phyloP scores from a whole-genome alignment of 1,140 invertebrate species.

The Drosophila takahashii region DNA sequence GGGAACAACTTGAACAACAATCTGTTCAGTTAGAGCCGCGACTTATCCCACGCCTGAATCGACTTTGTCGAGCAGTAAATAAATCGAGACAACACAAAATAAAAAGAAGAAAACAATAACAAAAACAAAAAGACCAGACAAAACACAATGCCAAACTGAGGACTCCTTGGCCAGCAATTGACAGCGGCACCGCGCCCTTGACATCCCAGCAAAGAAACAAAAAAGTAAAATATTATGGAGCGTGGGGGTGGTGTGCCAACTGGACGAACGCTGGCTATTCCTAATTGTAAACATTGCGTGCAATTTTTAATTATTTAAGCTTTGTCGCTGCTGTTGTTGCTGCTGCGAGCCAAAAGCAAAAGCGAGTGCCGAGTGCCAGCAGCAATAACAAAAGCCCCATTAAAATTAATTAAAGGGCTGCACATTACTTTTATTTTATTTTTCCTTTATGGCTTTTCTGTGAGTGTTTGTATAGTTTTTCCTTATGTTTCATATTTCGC shows the following conservation, averaged over 20 bases:
- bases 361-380: slow-evolving; percentile 14
- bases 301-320: slow-evolving; percentile 84
- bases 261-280: slow-evolving; percentile 68
- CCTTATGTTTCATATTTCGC: slow-evolving; percentile 66
- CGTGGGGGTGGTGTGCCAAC: slow-evolving; percentile 30
- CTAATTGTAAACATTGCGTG: slow-evolving; percentile 84
- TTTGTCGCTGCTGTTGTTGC: slow-evolving; percentile 40
- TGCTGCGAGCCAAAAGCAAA: slow-evolving; percentile 3
- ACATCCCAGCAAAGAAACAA: slow-evolving; percentile 1
- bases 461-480: slow-evolving; percentile 48
- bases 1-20: slow-evolving; percentile 84
- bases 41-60: slow-evolving; percentile 11
- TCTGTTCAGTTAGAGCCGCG: slow-evolving; percentile 80
- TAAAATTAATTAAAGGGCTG: slow-evolving; percentile 83
- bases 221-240: neutral
- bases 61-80: slow-evolving; percentile 31
- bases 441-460: slow-evolving; percentile 53
- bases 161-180: slow-evolving; percentile 61
- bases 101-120: neutral
- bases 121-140: slow-evolving; percentile 32
- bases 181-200: slow-evolving; percentile 42
- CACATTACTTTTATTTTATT: slow-evolving; percentile 75
- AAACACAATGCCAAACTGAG: slow-evolving; percentile 81
- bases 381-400: slow-evolving; percentile 68
- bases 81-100: slow-evolving; percentile 44